Conservation (phyloP, 2,888 invertebrate species). For the Agyllia agylla region DNA sequence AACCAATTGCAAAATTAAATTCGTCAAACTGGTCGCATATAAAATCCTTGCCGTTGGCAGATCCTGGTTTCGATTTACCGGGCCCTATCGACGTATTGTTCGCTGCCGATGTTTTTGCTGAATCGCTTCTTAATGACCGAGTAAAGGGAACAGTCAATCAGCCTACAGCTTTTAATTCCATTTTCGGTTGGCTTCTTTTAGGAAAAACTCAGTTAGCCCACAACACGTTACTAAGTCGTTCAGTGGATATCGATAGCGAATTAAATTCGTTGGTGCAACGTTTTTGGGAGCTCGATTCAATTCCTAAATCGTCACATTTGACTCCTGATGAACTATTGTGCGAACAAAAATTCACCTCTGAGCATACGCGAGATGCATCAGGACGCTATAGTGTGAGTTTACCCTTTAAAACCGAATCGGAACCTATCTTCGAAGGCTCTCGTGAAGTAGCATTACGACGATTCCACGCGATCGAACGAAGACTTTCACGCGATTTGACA, state of each 20-base stretch:
- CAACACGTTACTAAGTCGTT: background rate
- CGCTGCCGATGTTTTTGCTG: constrained; percentile 34
- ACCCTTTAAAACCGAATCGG: background rate
- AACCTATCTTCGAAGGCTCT: background rate
- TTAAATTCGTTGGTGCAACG: background rate
- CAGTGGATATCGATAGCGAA: background rate
- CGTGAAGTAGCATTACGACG: background rate
- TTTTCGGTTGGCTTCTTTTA: constrained; percentile 26
- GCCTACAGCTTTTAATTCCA: constrained; percentile 24
- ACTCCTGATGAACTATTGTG: background rate
- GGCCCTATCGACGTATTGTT: constrained; percentile 42
- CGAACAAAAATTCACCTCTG: background rate
- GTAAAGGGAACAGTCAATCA: constrained; percentile 7
- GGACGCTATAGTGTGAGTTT: background rate
- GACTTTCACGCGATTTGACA: background rate
- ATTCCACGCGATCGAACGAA: background rate
- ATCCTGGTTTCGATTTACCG: constrained; percentile 7
- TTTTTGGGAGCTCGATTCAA: background rate
- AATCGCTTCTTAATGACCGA: constrained; percentile 29
- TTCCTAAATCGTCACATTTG: background rate
- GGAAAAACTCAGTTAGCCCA: background rate
- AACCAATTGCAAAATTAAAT: background rate
- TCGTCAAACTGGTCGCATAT: background rate
- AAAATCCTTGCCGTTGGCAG: background rate
- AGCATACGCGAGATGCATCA: background rate